Evolutionary conservation across 2,888 invertebrate genomes (phyloP).

Genomic region (Nipponacmea schrenckii): DNA sequence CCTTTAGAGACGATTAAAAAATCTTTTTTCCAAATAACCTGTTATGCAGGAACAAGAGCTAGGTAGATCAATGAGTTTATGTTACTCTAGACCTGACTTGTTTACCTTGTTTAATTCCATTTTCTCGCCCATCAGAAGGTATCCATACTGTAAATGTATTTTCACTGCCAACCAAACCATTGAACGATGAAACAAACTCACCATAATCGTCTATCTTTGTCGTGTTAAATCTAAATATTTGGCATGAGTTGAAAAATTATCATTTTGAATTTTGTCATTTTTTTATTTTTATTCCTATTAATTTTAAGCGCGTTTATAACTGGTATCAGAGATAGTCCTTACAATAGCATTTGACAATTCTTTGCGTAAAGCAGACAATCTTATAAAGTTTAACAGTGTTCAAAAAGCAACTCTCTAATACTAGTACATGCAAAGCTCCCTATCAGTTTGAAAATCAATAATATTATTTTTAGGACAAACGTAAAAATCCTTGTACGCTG

Average conservation of each 20-base stretch:
- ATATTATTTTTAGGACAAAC: too few relatives aligned
- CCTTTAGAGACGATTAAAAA: too few relatives aligned
- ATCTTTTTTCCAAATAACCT: too few relatives aligned
- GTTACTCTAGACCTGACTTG: neutral
- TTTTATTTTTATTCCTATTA: neutral
- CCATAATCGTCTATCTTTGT: slow-evolving; percentile 13
- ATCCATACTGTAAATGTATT: slow-evolving; percentile 9
- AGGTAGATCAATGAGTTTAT: too few relatives aligned
- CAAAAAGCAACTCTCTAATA: too few relatives aligned
- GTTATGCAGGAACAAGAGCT: too few relatives aligned
- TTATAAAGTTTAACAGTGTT: too few relatives aligned
- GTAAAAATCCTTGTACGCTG: too few relatives aligned
- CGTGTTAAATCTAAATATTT: slow-evolving; percentile 12
- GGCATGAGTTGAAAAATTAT: neutral
- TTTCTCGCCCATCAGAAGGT: slow-evolving; percentile 3
- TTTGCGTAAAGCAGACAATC: too few relatives aligned
- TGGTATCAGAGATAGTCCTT: neutral
- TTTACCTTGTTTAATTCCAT: slow-evolving; percentile 5
- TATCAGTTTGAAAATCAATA: too few relatives aligned
- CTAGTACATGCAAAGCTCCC: too few relatives aligned
- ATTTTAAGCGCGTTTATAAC: neutral
- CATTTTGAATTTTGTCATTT: neutral
- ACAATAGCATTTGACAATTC: neutral
- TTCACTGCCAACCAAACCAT: slow-evolving; percentile 11
- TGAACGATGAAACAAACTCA: slow-evolving; percentile 17